These are phyloP conservation scores for Sanderia malayensis DNA, from an alignment of 30 jellyfish, hydroid and myxozoan species.

Conservation along the genomic window DNA sequence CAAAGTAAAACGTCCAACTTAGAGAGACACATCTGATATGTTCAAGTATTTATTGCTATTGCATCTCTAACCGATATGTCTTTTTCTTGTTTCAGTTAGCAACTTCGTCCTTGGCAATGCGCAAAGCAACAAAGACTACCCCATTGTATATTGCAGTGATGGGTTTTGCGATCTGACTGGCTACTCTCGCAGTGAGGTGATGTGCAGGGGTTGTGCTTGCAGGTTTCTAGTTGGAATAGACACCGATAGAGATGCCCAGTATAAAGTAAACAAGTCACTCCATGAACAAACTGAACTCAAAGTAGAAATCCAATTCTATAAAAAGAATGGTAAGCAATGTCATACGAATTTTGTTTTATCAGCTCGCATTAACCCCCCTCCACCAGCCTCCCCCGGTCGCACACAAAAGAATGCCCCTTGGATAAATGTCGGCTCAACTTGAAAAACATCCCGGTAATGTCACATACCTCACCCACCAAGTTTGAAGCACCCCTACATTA, in stretches of 20 bases:
- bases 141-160: conserved; percentile 92
- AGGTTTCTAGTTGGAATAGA: conserved; percentile 75
- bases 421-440: too few relatives aligned
- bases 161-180: conserved; percentile 92
- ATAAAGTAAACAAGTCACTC: conserved; percentile 51
- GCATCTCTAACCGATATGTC: too few relatives aligned
- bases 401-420: too few relatives aligned
- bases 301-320: conserved; percentile 66
- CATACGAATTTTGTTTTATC: too few relatives aligned
- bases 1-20: too few relatives aligned
- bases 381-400: too few relatives aligned
- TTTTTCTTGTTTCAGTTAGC: conserved; percentile 67
- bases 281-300: conserved; percentile 61
- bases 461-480: too few relatives aligned
- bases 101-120: conserved; percentile 95
- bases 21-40: too few relatives aligned
- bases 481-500: too few relatives aligned
- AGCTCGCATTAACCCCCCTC: too few relatives aligned
- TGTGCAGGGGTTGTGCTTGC: conserved; percentile 84
- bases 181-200: conserved; percentile 72
- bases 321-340: conserved; percentile 87
- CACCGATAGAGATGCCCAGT: conserved; percentile 48
- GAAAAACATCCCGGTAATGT: too few relatives aligned
- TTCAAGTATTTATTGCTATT: too few relatives aligned
- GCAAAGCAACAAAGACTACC: conserved; percentile 67